phyloP scores from a whole-genome alignment of 2,113 vertebrate genomes.

The Sinocyclocheilus rhinocerous region DNA sequence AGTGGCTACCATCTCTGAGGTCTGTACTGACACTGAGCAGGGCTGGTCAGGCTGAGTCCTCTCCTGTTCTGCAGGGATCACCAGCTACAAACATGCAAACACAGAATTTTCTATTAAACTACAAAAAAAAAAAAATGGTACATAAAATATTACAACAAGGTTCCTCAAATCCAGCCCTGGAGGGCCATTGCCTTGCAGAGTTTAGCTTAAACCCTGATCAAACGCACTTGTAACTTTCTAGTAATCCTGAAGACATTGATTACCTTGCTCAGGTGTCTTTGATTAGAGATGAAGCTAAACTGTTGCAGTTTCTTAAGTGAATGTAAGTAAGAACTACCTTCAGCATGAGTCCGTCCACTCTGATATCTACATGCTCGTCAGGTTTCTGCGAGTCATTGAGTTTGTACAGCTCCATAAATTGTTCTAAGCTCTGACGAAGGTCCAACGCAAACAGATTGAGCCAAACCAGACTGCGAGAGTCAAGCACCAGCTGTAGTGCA shows the following conservation, averaged over 20 bases:
- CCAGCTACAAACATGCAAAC: constrained; percentile 75
- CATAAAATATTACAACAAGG: neutral
- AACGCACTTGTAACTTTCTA: neutral
- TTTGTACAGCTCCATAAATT: constrained; percentile 98
- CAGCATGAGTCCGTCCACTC: constrained; percentile 94
- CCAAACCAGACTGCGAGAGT: constrained; percentile 95
- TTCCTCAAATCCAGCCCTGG: neutral
- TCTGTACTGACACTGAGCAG: constrained; percentile 89
- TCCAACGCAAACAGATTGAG: constrained; percentile 95
- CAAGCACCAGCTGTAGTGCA: constrained; percentile 93
- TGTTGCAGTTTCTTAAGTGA: neutral
- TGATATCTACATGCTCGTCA: constrained; percentile 94
- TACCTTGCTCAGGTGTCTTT: neutral
- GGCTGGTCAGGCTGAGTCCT: constrained; percentile 86
- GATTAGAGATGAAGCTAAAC: neutral
- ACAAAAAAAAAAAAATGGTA: no score
- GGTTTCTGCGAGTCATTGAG: constrained; percentile 92
- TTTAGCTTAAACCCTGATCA: neutral
- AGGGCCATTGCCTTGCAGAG: neutral
- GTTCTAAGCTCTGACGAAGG: constrained; percentile 93
- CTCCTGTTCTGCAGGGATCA: constrained; percentile 87
- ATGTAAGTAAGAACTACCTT: constrained; percentile 80
- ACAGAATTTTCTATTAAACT: neutral
- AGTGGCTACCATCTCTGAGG: constrained; percentile 95
- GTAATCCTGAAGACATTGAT: neutral